phyloP scores from a whole-genome alignment of 2,797 vertebrate species.

The Peromyscus attwateri region DNA sequence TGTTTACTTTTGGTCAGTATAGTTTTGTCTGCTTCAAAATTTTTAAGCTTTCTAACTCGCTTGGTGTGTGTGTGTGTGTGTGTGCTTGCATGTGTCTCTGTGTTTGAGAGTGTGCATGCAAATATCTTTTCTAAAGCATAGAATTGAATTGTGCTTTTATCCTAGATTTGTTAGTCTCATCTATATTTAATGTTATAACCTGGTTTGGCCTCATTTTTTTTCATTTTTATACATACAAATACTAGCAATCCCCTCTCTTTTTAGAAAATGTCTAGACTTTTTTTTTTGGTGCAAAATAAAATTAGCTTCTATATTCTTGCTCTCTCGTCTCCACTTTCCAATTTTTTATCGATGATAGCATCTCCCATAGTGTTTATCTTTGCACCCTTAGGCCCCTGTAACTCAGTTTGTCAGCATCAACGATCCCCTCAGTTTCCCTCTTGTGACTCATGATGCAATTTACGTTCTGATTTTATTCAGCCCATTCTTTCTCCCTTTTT shows the following conservation, averaged over 20 bases:
- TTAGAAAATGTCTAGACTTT: not conserved
- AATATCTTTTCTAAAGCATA: not conserved
- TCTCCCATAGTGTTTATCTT: conserved; percentile 51
- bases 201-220: conserved; percentile 13
- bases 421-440: not conserved
- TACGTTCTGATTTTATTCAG: not conserved
- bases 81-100: not conserved
- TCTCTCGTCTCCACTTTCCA: conserved; percentile 45
- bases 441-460: not conserved
- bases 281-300: conserved; percentile 42
- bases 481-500: not conserved
- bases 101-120: not conserved
- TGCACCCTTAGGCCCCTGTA: not conserved
- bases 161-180: not conserved
- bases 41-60: conserved; percentile 35
- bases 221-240: not conserved
- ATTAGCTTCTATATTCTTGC: conserved; percentile 14
- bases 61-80: not conserved
- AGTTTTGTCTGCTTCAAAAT: not conserved
- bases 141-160: conserved; percentile 48
- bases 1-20: conserved; percentile 13
- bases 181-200: conserved; percentile 33
- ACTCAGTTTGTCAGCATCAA: conserved; percentile 36
- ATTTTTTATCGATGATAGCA: conserved; percentile 53
- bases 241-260: not conserved